Evolutionary conservation across 1,140 invertebrate species (phyloP).

Genomic region (Sycobia sp.): DNA sequence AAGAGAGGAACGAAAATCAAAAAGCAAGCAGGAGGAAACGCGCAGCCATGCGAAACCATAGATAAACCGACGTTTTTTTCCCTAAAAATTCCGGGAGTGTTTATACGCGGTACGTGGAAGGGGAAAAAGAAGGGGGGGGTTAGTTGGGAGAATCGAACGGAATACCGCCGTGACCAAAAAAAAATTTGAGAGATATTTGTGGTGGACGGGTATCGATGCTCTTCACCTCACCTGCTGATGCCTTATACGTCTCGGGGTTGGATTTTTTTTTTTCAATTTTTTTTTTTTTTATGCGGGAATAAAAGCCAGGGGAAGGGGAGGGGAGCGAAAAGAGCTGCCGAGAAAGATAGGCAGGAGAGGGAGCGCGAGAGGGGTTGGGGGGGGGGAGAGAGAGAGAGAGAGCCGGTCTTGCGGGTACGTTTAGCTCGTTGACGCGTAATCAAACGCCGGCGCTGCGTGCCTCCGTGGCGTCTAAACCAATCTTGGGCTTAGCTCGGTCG

Average conservation of each 20-base stretch:
- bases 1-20: no score
- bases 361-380: constrained; percentile 1
- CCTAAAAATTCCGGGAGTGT: constrained; percentile 42
- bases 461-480: constrained; percentile 60
- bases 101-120: constrained; percentile 35
- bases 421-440: constrained; percentile 58
- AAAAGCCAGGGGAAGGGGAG: neutral
- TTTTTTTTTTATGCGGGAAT: no score
- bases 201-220: constrained; percentile 41
- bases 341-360: no score
- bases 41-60: constrained; percentile 39
- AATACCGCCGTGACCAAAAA: constrained; percentile 11
- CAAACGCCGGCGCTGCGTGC: constrained; percentile 48
- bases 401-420: constrained; percentile 38
- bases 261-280: no score
- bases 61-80: constrained; percentile 47
- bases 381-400: constrained; percentile 23
- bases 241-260: no score
- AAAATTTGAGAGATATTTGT: constrained; percentile 14
- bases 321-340: neutral
- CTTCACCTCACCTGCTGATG: constrained; percentile 29
- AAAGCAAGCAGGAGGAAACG: constrained; percentile 25
- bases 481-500: constrained; percentile 57
- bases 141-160: constrained; percentile 4
- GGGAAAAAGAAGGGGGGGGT: constrained; percentile 3